Evolutionary conservation across 2,888 invertebrate species (phyloP).

Genomic region (Trissolcus japonicus): DNA sequence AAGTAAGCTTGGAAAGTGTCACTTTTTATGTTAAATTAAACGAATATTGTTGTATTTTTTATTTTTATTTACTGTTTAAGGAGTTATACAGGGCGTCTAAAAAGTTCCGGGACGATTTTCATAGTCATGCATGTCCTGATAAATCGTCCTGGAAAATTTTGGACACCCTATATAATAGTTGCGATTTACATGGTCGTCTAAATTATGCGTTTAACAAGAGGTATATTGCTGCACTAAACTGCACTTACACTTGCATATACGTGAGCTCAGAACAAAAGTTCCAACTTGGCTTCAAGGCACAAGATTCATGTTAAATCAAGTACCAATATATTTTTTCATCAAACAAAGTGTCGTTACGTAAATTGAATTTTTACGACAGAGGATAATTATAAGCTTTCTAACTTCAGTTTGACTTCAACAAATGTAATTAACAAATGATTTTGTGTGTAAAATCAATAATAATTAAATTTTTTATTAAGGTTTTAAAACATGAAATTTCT

Average conservation of each 20-base stretch:
- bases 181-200: not conserved
- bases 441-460: not conserved
- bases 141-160: too few species aligned
- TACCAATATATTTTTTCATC: not conserved
- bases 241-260: not conserved
- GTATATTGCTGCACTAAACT: not conserved
- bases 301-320: constrained; percentile 2
- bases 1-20: too few species aligned
- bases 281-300: not conserved
- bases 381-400: too few species aligned
- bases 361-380: too few species aligned
- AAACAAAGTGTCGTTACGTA: not conserved
- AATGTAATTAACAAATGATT: not conserved
- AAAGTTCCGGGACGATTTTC: too few species aligned
- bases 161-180: too few species aligned
- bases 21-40: too few species aligned
- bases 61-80: not conserved
- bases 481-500: too few species aligned
- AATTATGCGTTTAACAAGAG: not conserved
- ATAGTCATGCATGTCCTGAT: too few species aligned
- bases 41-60: too few species aligned
- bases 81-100: too few species aligned
- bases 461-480: not conserved
- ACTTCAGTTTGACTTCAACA: too few species aligned
- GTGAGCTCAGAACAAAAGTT: not conserved